Base-by-base conservation (phyloP, 2,113 vertebrate genomes). In the Cebidichthys violaceus region DNA sequence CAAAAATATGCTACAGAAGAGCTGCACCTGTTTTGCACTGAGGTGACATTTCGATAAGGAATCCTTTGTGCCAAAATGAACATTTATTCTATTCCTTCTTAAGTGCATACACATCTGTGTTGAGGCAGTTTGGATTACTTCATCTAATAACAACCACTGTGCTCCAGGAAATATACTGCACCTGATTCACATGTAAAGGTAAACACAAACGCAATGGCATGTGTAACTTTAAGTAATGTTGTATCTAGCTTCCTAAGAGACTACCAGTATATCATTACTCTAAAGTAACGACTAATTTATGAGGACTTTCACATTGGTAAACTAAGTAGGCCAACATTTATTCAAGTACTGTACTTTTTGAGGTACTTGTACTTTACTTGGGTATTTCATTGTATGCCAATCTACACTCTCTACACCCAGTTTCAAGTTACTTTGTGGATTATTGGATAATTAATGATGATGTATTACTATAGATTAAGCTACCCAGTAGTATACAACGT, bases 121-220 rank as follows among this genome's bases (percentile, higher is more conserved):
- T 29, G 13, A 50, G 24, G 13, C 8, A 9, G 4, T 14, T 31
- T 52, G 37, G 8, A 47, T 62, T 5, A 33, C n/a, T 39, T 57
- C 50, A 35, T 52, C 47, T 47, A 35, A 18, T 17, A 1, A 41
- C 20, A 7, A n/a, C 1, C 37, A 20, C 54, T 24, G 35, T 6
- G 31, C 22, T 62, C 18, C 29, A 69, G 37, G 27, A 70, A 22
- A 0, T 4, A 10, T 1, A 37, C 67, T 6, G 52, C 0, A 66
- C 67, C 75, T 3, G 31, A 35, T 13, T 79, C 61, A 76, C 83
- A 79, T 85, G 61, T 77, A 8, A 13, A 1, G 35, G 45, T 24
- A 22, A 41, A 77, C 27, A 57, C 14, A 74, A 10, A 67, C 13
- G 3, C 24, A 2, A 15, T 8, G 33, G 1, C 31, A 29, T 17